A percentile compares a stretch with the other conserved stretches of the same genome.
phyloP scores from a whole-genome alignment of 2,113 vertebrate species.

The Natator depressus region DNA sequence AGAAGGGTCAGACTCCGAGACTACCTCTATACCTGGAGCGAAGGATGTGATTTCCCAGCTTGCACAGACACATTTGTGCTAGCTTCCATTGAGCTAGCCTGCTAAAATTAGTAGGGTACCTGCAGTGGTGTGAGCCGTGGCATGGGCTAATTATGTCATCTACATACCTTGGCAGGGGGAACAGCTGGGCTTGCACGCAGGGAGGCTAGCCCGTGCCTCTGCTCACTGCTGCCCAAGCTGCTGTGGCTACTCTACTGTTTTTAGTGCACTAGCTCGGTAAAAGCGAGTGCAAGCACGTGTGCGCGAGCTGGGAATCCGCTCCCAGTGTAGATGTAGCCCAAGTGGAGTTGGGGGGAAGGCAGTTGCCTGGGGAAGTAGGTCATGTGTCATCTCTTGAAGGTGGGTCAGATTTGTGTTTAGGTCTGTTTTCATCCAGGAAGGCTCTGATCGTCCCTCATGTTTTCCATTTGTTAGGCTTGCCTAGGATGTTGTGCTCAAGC shows the following conservation, averaged over 20 bases:
- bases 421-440: background rate
- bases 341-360: background rate
- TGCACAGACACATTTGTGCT: background rate
- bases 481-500: background rate
- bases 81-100: background rate
- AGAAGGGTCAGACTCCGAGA: background rate
- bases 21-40: background rate
- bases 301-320: background rate
- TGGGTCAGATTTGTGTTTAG: background rate
- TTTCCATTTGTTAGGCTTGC: background rate
- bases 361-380: background rate
- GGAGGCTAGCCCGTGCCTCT: background rate
- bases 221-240: background rate
- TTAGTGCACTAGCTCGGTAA: too few species aligned
- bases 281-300: background rate
- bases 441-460: background rate
- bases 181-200: background rate
- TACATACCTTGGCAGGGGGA: background rate
- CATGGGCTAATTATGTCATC: too few species aligned
- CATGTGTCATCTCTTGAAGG: background rate
- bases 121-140: background rate
- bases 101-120: background rate
- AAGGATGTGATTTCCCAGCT: background rate
- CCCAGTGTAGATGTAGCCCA: background rate
- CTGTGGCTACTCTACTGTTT: background rate